These are phyloP conservation scores for Torymus tubicola DNA, from an alignment of 2,888 invertebrate genomes.

Conservation along the genomic window DNA sequence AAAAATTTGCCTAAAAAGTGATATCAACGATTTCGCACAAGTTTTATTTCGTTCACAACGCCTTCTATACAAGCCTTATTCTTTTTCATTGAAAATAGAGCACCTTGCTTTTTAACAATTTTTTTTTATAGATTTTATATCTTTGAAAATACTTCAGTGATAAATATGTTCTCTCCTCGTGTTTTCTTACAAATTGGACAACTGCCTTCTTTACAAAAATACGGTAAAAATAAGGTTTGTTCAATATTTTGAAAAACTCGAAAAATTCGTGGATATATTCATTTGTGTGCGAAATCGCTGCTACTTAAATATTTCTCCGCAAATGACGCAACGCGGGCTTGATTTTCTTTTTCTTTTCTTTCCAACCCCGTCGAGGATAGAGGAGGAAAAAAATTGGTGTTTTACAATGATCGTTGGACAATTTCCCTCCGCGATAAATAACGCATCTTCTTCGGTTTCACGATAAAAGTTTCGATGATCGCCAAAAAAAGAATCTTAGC, in stretches of 20 bases:
- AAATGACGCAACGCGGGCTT: constrained; percentile 7
- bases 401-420: constrained; percentile 9
- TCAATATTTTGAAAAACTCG: constrained; percentile 1
- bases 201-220: constrained; percentile 49
- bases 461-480: constrained; percentile 21
- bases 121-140: constrained; percentile 46
- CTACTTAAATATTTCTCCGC: constrained; percentile 4
- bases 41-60: constrained; percentile 8
- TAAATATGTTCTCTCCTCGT: constrained; percentile 40
- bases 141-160: constrained; percentile 52
- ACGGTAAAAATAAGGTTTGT: constrained; percentile 22
- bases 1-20: constrained; percentile 5
- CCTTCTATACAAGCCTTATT: constrained; percentile 26
- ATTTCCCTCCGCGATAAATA: neutral
- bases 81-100: constrained; percentile 49
- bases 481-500: constrained; percentile 36
- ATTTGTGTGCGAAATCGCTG: constrained; percentile 6
- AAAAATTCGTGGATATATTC: neutral
- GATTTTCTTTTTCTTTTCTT: neutral
- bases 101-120: constrained; percentile 52
- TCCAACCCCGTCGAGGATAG: neutral
- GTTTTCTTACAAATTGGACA: constrained; percentile 21
- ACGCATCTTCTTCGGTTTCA: constrained; percentile 1
- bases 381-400: constrained; percentile 16
- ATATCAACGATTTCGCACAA: constrained; percentile 53